Evolutionary conservation across 2,797 vertebrate species (phyloP).

Genomic region (Notamacropus eugenii): DNA sequence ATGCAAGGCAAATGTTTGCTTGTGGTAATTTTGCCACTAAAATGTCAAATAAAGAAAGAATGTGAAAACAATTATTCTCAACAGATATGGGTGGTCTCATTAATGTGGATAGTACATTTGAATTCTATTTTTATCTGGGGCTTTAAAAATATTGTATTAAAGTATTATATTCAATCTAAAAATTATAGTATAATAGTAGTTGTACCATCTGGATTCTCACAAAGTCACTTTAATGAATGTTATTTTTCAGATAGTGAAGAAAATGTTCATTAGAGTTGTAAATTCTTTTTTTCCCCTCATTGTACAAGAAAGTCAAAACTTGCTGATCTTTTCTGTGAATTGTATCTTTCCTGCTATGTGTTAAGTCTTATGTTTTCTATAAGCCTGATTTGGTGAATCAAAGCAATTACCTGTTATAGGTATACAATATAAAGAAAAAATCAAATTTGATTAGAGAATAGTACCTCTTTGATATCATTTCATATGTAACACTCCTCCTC

Average conservation of each 20-base stretch:
- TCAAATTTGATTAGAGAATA: neutral
- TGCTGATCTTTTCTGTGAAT: neutral
- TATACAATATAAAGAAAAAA: neutral
- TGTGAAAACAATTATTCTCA: conserved; percentile 1
- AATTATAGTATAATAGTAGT: neutral
- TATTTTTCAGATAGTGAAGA: neutral
- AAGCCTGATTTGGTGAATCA: neutral
- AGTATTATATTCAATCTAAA: neutral
- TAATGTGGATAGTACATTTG: neutral
- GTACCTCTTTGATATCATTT: neutral
- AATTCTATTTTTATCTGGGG: neutral
- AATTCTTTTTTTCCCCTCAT: neutral
- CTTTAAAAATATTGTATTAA: neutral
- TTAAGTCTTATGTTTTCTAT: neutral
- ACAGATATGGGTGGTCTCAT: neutral
- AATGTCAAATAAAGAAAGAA: neutral
- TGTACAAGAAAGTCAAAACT: neutral
- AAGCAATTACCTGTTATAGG: neutral
- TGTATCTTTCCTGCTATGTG: neutral
- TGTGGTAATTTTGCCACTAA: neutral
- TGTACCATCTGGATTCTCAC: neutral
- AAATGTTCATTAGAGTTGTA: neutral
- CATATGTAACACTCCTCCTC: neutral
- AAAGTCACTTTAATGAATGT: neutral
- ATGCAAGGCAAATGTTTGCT: neutral